Percentiles rank a stretch among this genome's conserved stretches.
phyloP scores from a whole-genome alignment of 2,888 invertebrate genomes.

The Adelphocoris suturalis region DNA sequence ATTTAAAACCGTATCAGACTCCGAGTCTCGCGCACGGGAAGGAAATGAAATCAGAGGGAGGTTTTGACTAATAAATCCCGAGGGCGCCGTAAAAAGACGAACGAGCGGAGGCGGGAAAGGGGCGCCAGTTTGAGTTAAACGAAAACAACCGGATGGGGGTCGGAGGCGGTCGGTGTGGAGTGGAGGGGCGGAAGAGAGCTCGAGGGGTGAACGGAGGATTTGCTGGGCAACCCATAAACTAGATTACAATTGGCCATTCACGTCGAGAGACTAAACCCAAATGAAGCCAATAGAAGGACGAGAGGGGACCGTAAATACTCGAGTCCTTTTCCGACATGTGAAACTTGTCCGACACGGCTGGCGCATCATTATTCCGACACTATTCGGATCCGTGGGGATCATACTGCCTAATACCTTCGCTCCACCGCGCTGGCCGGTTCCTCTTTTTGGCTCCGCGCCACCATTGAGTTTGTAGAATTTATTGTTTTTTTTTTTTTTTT shows the following conservation, averaged over 20 bases:
- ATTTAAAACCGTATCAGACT: conserved; percentile 29
- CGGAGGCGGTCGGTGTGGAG: neutral
- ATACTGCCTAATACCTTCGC: conserved; percentile 62
- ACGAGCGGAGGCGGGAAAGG: conserved; percentile 40
- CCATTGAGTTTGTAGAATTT: neutral
- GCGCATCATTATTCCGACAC: conserved; percentile 68
- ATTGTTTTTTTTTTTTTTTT: too few relatives aligned
- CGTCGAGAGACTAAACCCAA: conserved; percentile 70
- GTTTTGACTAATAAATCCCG: conserved; percentile 67
- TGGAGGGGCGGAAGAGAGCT: neutral
- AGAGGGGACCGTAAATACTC: conserved; percentile 63
- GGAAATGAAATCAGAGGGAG: conserved; percentile 50
- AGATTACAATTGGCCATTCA: conserved; percentile 71
- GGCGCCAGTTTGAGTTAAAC: conserved; percentile 66
- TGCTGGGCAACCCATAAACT: conserved; percentile 55
- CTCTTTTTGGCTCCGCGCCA: neutral
- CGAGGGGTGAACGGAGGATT: conserved; percentile 44
- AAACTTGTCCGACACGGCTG: conserved; percentile 68
- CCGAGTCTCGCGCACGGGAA: neutral
- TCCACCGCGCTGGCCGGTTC: neutral
- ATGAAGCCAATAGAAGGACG: conserved; percentile 67
- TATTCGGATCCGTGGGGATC: conserved; percentile 55
- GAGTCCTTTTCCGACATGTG: conserved; percentile 51
- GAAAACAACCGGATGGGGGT: conserved; percentile 7
- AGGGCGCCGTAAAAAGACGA: conserved; percentile 64